Percentiles rank a stretch among this genome's conserved stretches.
Conservation (phyloP, 1,140 invertebrate species). For the Rhagoletis pomonella region DNA sequence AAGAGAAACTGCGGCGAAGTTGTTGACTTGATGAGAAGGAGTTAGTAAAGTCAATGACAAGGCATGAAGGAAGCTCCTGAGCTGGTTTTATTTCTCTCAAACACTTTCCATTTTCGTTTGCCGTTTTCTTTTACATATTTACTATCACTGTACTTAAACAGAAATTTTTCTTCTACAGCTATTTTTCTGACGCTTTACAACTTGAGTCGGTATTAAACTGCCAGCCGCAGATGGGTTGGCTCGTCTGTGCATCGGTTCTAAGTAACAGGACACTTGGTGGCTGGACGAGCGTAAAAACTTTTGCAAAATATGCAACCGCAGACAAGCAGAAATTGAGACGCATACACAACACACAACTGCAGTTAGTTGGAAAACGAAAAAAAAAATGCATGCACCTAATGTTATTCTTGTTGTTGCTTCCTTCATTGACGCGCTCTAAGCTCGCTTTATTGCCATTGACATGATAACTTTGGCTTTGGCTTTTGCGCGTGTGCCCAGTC, state of each 20-base stretch:
- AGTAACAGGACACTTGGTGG: not conserved
- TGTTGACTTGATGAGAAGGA: not conserved
- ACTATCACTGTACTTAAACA: not conserved
- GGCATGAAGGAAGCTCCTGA: not conserved
- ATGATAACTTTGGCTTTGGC: conserved; percentile 53
- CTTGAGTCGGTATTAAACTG: not conserved
- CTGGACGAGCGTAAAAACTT: conserved; percentile 31
- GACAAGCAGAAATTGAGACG: not conserved
- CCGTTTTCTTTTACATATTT: not conserved
- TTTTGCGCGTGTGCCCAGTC: conserved; percentile 42
- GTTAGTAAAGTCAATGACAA: not conserved
- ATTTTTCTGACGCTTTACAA: not conserved
- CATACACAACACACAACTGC: not conserved
- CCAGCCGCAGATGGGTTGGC: conserved; percentile 19
- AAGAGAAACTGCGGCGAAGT: not conserved
- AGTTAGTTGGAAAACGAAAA: not conserved
- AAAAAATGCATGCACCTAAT: not conserved
- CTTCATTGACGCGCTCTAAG: conserved; percentile 31
- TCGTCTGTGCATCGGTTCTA: not conserved
- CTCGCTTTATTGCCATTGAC: conserved; percentile 53
- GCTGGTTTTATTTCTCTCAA: not conserved
- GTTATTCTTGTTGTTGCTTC: not conserved
- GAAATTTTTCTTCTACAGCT: not conserved
- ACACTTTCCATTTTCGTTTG: not conserved
- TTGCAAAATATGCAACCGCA: conserved; percentile 34